Evolutionary conservation across 2,888 invertebrate species (phyloP), one percentile per base, ranked within the genome.

Genomic region (Electrophaes corylata): DNA sequence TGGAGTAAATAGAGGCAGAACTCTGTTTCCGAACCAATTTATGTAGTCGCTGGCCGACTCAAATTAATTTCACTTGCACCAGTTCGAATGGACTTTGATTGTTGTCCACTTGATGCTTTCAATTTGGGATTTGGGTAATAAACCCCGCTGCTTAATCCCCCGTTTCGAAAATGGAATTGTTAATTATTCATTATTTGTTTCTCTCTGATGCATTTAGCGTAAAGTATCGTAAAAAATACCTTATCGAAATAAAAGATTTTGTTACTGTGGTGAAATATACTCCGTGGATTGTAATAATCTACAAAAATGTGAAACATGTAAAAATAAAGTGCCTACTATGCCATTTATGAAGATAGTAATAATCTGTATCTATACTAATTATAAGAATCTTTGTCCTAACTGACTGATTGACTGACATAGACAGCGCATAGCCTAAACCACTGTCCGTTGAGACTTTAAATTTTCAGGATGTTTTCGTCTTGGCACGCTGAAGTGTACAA

Each of bases 21-120:
- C 57, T 67, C 69, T 65, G 70, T 69, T 75, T 71, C 71, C 68
- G 70, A 75, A 73, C 69, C 66, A 74, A 78, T 76, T 75, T 74
- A 66, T 67, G 70, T 67, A 75, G 73, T 72, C 67, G 70, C 63
- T 68, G 63, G 69, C 64, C 69, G 60, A 69, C 64, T 69, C 53
- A 69, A 65, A 70, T 72, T 75, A 72, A 75, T 75, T 76, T 72
- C 66, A 72, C 53, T 52, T 51, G 64, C 60, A 61, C 56, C 59
- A 57, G 49, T 54, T 59, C 44, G 20, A 64, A 64, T 63, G 46
- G 56, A 43, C 53, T 60, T 63, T 60, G 62, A 60, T 69, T 65
- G 64, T 67, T 64, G 63, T 44, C 53, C 49, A 51, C 49, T 63
- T 61, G 19, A 60, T 48, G 53, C 35, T 46, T 59, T 37, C 31